A percentile compares a stretch with the other conserved stretches of the same genome.
These are phyloP conservation scores for Ptychodera flava DNA, from an alignment of 35 echinoderm and acorn worm genomes.

Conservation along the genomic window DNA sequence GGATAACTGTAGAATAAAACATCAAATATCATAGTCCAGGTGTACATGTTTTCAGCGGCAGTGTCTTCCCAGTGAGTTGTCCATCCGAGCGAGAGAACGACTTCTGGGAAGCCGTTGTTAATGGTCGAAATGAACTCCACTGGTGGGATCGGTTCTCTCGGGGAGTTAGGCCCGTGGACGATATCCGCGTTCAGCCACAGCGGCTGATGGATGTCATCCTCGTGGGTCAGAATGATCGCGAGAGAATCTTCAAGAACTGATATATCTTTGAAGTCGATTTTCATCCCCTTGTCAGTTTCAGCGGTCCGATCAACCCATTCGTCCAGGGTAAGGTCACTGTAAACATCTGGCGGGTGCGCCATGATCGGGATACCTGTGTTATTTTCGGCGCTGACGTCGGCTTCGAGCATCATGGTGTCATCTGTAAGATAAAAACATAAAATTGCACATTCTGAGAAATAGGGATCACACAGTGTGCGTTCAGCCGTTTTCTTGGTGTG, in stretches of 20 bases:
- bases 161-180: neutral
- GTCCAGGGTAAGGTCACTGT: conserved; percentile 10
- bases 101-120: conserved; percentile 6
- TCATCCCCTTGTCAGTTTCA: conserved; percentile 8
- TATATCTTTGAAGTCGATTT: conserved; percentile 16
- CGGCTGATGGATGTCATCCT: neutral
- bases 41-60: neutral
- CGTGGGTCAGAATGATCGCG: neutral
- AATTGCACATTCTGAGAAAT: no score
- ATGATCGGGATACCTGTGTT: neutral
- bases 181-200: conserved; percentile 10
- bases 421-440: neutral
- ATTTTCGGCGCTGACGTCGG: neutral
- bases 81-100: neutral
- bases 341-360: neutral
- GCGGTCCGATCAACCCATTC: conserved; percentile 11
- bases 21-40: conserved; percentile 23
- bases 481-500: no score
- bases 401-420: conserved; percentile 8
- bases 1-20: neutral
- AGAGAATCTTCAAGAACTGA: neutral
- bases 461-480: no score
- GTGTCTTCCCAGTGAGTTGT: neutral
- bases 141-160: conserved; percentile 5
- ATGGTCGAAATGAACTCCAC: conserved; percentile 3